Evolutionary conservation across 2,113 vertebrate genomes (phyloP).

Genomic region (Zosterops hypoxanthus): DNA sequence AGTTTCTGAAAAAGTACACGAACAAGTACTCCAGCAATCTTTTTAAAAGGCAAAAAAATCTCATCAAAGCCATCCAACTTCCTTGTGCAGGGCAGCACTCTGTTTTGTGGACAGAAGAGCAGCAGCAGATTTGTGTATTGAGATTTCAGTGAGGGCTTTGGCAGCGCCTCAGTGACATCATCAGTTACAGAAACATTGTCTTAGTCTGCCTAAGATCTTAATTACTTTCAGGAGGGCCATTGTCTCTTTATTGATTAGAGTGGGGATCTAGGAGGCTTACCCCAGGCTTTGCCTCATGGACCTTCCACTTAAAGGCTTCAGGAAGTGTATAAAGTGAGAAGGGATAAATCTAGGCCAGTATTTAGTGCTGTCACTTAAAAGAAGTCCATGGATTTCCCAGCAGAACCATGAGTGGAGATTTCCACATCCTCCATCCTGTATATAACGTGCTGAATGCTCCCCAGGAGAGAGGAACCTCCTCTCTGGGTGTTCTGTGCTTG

Average conservation of each 20-base stretch:
- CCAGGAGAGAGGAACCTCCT: background rate
- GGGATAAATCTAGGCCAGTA: background rate
- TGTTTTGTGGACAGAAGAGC: background rate
- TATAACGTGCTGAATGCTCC: fast-evolving
- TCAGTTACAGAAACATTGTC: slow-evolving; percentile 31
- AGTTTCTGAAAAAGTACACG: background rate
- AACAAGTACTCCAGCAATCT: background rate
- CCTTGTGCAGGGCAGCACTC: background rate
- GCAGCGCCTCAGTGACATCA: background rate
- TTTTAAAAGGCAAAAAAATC: background rate
- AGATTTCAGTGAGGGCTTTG: background rate
- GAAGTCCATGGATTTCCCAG: background rate
- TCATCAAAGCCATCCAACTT: background rate
- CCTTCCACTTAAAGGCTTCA: background rate
- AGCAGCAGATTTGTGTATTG: background rate
- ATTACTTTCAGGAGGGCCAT: slow-evolving; percentile 39
- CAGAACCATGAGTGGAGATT: background rate
- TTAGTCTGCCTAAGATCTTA: slow-evolving; percentile 23
- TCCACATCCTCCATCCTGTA: fast-evolving
- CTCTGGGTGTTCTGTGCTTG: background rate
- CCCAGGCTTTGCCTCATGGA: background rate
- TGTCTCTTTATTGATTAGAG: slow-evolving; percentile 14
- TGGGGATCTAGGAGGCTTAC: slow-evolving; percentile 9
- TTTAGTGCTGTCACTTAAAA: background rate
- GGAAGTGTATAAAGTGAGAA: background rate